A percentile compares a stretch with the other conserved stretches of the same genome.
These are phyloP conservation scores for Ctenopoma multispine DNA, from an alignment of 2,797 vertebrate species.

Conservation along the genomic window DNA sequence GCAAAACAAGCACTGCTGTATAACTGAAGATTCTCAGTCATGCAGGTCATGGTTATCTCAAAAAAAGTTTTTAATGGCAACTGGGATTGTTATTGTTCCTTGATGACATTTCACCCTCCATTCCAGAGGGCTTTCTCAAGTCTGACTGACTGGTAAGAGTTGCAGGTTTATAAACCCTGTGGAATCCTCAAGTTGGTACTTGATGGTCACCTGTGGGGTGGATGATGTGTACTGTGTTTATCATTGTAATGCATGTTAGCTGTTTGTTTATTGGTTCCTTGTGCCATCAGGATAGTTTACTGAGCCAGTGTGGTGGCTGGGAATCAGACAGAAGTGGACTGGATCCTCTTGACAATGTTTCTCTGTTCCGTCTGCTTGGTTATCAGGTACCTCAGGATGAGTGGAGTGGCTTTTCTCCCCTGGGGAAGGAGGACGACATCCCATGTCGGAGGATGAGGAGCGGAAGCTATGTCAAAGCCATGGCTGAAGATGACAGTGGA, in stretches of 20 bases:
- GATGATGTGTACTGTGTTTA: neutral
- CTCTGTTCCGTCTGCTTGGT: conserved; percentile 8
- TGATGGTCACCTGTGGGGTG: too few species aligned
- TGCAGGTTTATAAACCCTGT: too few species aligned
- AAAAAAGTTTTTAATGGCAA: too few species aligned
- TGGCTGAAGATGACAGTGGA: conserved; percentile 96
- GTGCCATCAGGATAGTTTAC: conserved; percentile 31
- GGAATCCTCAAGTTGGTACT: too few species aligned
- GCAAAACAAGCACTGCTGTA: too few species aligned
- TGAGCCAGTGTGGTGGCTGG: conserved; percentile 38
- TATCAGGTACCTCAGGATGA: conserved; percentile 94
- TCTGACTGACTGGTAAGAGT: too few species aligned
- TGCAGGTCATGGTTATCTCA: too few species aligned
- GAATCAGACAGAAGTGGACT: conserved; percentile 14
- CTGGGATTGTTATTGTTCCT: too few species aligned
- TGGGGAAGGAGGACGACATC: conserved; percentile 91
- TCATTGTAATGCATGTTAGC: conserved; percentile 22
- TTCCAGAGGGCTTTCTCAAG: too few species aligned
- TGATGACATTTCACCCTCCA: too few species aligned
- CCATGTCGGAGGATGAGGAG: conserved; percentile 95
- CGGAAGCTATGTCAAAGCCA: conserved; percentile 96
- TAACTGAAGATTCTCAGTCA: too few species aligned
- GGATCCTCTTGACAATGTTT: conserved; percentile 26
- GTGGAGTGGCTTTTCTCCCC: conserved; percentile 89
- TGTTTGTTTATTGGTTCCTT: conserved; percentile 13